These are phyloP conservation scores for Camponotus fellah DNA, from an alignment of 2,888 invertebrate genomes.

Conservation along the genomic window DNA sequence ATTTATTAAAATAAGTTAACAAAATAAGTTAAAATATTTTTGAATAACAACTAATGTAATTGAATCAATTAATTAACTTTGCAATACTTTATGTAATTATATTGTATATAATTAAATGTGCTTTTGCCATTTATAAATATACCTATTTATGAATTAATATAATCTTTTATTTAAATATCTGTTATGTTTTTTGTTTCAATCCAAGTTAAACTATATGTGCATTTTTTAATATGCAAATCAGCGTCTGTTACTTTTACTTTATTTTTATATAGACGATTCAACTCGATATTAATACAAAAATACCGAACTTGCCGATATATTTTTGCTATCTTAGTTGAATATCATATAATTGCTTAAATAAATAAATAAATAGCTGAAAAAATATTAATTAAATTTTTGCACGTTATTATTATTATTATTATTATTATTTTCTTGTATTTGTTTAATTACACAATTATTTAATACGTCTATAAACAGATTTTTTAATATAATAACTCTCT, in stretches of 20 bases:
- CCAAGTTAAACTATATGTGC: not conserved
- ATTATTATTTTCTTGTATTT: too few relatives aligned
- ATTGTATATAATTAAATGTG: too few relatives aligned
- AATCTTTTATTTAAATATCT: not conserved
- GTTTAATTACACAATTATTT: not conserved
- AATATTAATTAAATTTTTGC: not conserved
- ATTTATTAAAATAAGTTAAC: not conserved
- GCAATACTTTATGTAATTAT: too few relatives aligned
- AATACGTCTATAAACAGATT: not conserved
- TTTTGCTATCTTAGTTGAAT: not conserved
- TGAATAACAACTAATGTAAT: not conserved
- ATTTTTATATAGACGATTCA: not conserved
- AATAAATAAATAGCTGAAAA: not conserved
- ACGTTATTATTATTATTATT: too few relatives aligned
- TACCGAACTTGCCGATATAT: not conserved
- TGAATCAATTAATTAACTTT: too few relatives aligned
- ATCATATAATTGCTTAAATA: not conserved
- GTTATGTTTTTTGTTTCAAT: not conserved
- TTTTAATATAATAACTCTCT: not conserved
- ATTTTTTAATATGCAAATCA: not conserved
- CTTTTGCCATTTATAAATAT: too few relatives aligned
- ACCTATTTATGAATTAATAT: too few relatives aligned
- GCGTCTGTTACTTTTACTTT: conserved; percentile 5
- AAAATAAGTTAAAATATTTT: not conserved
- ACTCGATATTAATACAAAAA: not conserved